phyloP scores from a whole-genome alignment of 2,888 invertebrate genomes.

The Drosophila mimica region DNA sequence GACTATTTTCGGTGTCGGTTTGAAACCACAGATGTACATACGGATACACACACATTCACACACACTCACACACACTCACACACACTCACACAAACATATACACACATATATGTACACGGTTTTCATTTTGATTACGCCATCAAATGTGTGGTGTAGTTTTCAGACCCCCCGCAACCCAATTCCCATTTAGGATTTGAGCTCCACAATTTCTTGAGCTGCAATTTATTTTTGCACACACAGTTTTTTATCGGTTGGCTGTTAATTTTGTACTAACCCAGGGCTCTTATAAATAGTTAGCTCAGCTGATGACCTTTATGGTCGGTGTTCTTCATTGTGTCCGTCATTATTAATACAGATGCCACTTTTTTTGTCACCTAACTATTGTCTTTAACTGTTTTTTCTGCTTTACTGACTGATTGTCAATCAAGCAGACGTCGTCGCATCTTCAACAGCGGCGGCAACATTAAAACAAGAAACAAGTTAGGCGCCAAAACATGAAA shows the following conservation, averaged over 20 bases:
- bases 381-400: neutral
- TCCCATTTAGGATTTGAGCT: slow-evolving; percentile 10
- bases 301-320: slow-evolving; percentile 12
- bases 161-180: neutral
- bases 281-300: slow-evolving; percentile 38
- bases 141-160: slow-evolving; percentile 24
- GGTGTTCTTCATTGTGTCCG: slow-evolving; percentile 14
- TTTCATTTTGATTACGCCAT: slow-evolving; percentile 68
- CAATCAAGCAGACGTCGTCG: slow-evolving; percentile 62
- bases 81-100: neutral
- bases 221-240: slow-evolving; percentile 64
- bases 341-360: slow-evolving; percentile 11
- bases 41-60: slow-evolving; percentile 2
- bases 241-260: neutral
- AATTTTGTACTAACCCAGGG: slow-evolving; percentile 17
- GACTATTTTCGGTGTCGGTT: slow-evolving; percentile 39
- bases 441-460: slow-evolving; percentile 53
- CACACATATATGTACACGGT: slow-evolving; percentile 2
- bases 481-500: slow-evolving; percentile 76
- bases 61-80: slow-evolving; percentile 8
- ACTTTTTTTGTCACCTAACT: neutral
- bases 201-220: slow-evolving; percentile 54
- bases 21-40: slow-evolving; percentile 5
- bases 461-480: slow-evolving; percentile 60
- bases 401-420: slow-evolving; percentile 38